phyloP scores from a whole-genome alignment of 2,888 invertebrate genomes.

The Athripsodes cinereus region DNA sequence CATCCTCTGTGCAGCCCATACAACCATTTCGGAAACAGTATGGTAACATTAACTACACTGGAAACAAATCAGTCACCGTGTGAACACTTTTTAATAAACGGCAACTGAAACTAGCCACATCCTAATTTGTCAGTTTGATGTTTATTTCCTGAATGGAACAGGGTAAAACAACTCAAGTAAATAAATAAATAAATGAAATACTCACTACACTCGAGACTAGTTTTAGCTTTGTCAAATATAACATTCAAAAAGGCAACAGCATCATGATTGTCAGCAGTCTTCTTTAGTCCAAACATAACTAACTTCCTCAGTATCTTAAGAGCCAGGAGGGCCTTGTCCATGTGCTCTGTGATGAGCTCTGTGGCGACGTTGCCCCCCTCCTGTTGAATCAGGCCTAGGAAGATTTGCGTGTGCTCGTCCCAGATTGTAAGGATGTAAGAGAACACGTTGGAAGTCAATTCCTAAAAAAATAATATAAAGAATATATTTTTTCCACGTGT shows the following conservation, averaged over 20 bases:
- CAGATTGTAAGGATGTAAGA: slow-evolving; percentile 71
- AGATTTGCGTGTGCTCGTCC: slow-evolving; percentile 67
- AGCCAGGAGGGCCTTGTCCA: slow-evolving; percentile 77
- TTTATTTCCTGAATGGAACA: too few species aligned
- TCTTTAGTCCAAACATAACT: slow-evolving; percentile 74
- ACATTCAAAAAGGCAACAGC: slow-evolving; percentile 73
- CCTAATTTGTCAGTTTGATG: too few species aligned
- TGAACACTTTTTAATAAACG: too few species aligned
- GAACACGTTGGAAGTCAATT: slow-evolving; percentile 70
- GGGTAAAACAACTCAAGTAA: slow-evolving; percentile 2
- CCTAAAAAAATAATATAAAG: slow-evolving; percentile 42
- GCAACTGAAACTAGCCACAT: too few species aligned
- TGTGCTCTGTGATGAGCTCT: slow-evolving; percentile 56
- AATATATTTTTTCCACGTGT: not conserved
- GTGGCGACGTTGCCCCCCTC: slow-evolving; percentile 50
- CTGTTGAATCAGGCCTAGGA: slow-evolving; percentile 59
- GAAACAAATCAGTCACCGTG: too few species aligned
- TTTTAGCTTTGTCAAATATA: slow-evolving; percentile 71
- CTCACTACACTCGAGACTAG: slow-evolving; percentile 77
- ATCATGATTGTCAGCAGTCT: slow-evolving; percentile 67
- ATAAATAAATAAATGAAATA: slow-evolving; percentile 30
- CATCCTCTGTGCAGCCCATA: too few species aligned
- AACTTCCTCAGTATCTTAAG: slow-evolving; percentile 78
- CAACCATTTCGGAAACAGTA: too few species aligned
- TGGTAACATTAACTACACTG: too few species aligned